A percentile compares a stretch with the other conserved stretches of the same genome.
phyloP scores from a whole-genome alignment of 2,113 vertebrate species.

The Helogale parvula region DNA sequence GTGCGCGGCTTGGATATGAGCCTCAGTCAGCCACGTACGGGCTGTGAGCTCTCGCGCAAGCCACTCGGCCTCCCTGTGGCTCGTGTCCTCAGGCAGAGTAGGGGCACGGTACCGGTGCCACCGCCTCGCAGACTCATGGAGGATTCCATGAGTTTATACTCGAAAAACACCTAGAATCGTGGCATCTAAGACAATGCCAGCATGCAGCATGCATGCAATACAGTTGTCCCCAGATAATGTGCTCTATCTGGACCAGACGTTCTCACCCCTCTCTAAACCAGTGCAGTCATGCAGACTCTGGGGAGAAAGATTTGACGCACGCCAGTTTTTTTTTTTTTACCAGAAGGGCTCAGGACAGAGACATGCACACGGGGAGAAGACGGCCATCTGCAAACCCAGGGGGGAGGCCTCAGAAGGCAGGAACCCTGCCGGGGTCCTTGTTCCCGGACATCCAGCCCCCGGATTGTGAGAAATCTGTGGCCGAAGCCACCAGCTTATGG shows the following conservation, averaged over 20 bases:
- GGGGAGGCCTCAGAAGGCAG: neutral
- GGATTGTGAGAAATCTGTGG: neutral
- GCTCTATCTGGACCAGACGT: neutral
- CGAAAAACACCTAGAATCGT: neutral
- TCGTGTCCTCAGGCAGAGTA: neutral
- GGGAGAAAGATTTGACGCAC: neutral
- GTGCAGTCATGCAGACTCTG: fast-evolving
- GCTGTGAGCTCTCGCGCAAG: neutral
- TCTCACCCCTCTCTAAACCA: neutral
- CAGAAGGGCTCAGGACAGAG: neutral
- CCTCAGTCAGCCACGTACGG: neutral
- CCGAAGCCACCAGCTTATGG: neutral
- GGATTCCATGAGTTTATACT: neutral
- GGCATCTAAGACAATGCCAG: neutral
- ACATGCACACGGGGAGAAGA: neutral
- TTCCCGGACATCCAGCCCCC: neutral
- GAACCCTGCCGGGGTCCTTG: neutral
- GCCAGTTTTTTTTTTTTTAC: too few species aligned
- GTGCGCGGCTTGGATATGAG: neutral
- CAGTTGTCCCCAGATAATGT: neutral
- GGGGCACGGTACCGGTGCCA: neutral
- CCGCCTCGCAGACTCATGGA: neutral
- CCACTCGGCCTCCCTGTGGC: neutral
- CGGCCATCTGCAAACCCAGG: too few species aligned
- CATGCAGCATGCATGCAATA: neutral